Evolutionary conservation across 2,888 invertebrate species (phyloP).

Genomic region (Polydrusus tereticollis): DNA sequence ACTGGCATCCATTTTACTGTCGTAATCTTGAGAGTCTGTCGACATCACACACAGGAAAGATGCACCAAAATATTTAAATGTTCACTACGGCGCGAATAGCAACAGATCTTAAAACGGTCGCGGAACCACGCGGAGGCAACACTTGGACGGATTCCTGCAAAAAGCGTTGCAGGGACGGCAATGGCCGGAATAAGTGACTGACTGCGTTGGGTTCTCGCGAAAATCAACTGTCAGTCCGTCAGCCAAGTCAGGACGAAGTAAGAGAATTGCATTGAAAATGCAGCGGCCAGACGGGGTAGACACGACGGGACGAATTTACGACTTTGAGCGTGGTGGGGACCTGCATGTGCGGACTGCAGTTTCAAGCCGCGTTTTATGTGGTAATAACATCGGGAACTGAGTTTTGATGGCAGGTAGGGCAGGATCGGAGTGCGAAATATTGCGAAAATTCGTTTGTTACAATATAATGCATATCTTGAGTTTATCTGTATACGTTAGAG

Average conservation of each 20-base stretch:
- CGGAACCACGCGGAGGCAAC: constrained; percentile 37
- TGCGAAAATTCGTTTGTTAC: background rate
- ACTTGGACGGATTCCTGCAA: constrained; percentile 26
- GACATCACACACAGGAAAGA: constrained; percentile 37
- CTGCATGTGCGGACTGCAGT: constrained; percentile 68
- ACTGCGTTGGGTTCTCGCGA: constrained; percentile 37
- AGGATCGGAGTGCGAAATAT: constrained; percentile 31
- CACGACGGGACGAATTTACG: constrained; percentile 62
- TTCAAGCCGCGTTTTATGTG: constrained; percentile 67
- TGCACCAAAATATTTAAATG: constrained; percentile 4
- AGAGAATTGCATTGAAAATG: constrained; percentile 65
- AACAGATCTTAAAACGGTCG: constrained; percentile 35
- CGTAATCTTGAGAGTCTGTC: constrained; percentile 70
- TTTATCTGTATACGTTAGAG: background rate
- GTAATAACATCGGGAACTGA: constrained; percentile 67
- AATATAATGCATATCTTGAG: background rate
- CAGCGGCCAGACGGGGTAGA: constrained; percentile 55
- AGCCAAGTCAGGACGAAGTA: constrained; percentile 61
- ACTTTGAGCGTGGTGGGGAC: constrained; percentile 60
- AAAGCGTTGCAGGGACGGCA: constrained; percentile 32
- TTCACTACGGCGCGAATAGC: constrained; percentile 18
- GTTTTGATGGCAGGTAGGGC: constrained; percentile 67
- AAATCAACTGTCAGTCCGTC: constrained; percentile 66
- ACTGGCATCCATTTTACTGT: constrained; percentile 67
- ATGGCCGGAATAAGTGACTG: constrained; percentile 18